Evolutionary conservation across 1,140 invertebrate genomes (phyloP), one percentile per base, ranked within the genome.

Genomic region (Leptinotarsa texana): DNA sequence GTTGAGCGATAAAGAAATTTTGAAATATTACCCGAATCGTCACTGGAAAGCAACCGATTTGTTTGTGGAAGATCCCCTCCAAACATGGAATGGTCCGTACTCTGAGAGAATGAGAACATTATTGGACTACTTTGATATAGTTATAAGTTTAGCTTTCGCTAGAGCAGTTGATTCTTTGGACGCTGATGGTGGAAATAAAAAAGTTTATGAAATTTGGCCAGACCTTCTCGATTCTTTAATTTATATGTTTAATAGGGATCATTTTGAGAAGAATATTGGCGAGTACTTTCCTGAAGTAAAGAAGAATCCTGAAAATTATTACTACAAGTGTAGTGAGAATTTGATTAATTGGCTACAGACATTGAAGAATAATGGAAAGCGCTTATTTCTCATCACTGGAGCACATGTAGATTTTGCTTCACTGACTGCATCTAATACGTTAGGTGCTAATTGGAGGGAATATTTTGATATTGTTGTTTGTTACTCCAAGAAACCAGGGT

Each of bases 41-140:
- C 86, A 86, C 42, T 94, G 92, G 92, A 83, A 90, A 72, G 83
- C 86, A 13, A 86, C 86, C 0, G 87, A 88, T 74, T 76, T 84
- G 17, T 91, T 91, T 81, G 84, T 84, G 22, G 83, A 88, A 63
- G 86, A 92, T 79, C 86, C 90, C 42, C 74, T 93, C 15, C 81
- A 85, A 13, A 88, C 89, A 0, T 92, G 91, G 91, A 90, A 91
- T 79, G 90, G 90, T 3, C 88, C 88, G 1, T 80, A 89, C 33
- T 87, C 89, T 0, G 78, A 87, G 71, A 86, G 90, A 82, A 89
- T 93, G 80, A 86, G 92, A 65, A 88, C 91, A 47, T 86, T 93
- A 65, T 85, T 93, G 22, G 93, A 95, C 83, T 94, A 92, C 82
- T 95, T 94, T 85, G 93, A 95, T 83, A 90, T 92, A 80, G 89